Evolutionary conservation across 2,113 vertebrate genomes (phyloP), one percentile per base, ranked within the genome.

Genomic region (Nycticebus coucang): DNA sequence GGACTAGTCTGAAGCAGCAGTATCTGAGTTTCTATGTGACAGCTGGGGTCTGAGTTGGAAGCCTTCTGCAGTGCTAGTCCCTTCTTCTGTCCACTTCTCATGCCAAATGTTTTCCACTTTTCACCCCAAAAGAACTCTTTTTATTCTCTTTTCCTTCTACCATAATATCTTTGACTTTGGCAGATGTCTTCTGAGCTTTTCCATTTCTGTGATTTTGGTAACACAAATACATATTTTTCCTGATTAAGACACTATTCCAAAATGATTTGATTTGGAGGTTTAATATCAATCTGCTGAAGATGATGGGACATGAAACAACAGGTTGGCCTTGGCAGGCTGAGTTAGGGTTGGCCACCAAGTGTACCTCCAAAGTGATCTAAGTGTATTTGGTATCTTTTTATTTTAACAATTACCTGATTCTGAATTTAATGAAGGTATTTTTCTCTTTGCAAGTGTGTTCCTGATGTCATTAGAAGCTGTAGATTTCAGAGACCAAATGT

Each of bases 141-240:
- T 95, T 77, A 84, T 89, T 92, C 45, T 93, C 26, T 89, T 89
- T 86, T 82, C 74, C 45, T 96, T 93, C 71, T 69, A 75, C 53
- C 19, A 84, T 74, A 88, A 89, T 89, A 59, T 75, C 45, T 87
- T 22, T 80, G 53, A 45, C 26, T 24, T 57, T 69, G 28, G 62
- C 69, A 89, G 19, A 89, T 86, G 33, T 74, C 45, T 89, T 33
- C n/a, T 57, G 69, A 92, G 68, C 78, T 59, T 87, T 72, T 7
- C 53, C 35, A 59, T 93, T 93, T 94, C 17, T 78, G 0, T 88
- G 79, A 60, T 85, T 78, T 85, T 57, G 17, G 53, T n/a, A 41
- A 89, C 77, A 1, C 66, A 82, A 90, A 22, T 60, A 82, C 87
- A 22, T 60, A 75, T 53, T 86, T 96, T 79, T 86, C 57, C 78